These are phyloP conservation scores for Oscarella lobularis DNA, from an alignment of 37 sponge, comb jelly and placozoan species.

Conservation along the genomic window DNA sequence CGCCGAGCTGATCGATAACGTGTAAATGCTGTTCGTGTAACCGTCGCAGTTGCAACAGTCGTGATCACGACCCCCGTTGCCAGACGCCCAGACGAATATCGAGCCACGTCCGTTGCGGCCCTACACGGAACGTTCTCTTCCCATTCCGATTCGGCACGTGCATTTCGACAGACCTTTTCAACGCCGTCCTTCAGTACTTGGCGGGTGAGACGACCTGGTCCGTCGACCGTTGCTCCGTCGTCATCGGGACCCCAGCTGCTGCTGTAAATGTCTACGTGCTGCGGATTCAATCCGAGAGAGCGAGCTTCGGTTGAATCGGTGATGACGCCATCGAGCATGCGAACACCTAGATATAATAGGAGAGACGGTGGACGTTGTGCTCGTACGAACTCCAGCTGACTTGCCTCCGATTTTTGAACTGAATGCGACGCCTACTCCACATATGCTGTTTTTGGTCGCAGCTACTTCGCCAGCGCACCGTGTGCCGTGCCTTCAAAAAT, in stretches of 20 bases:
- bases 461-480: constrained; percentile 7
- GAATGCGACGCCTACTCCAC: constrained; percentile 1
- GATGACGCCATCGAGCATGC: constrained; percentile 95
- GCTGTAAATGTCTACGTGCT: constrained; percentile 95
- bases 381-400: constrained; percentile 38
- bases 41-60: constrained; percentile 99
- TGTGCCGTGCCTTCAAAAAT: constrained; percentile 1
- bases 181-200: constrained; percentile 60
- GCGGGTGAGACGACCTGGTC: constrained; percentile 79
- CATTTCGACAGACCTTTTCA: constrained; percentile 34
- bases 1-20: constrained; percentile 74
- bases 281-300: constrained; percentile 68
- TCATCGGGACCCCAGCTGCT: constrained; percentile 97
- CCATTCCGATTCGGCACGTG: no score
- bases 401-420: not conserved
- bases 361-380: no score
- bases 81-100: constrained; percentile 97
- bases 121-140: no score
- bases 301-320: constrained; percentile 87
- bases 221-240: constrained; percentile 90
- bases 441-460: not conserved
- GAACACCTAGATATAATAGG: constrained; percentile 46
- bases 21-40: constrained; percentile 82
- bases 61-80: constrained; percentile 73
- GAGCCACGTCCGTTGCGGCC: constrained; percentile 81